These are phyloP conservation scores for Cheilosia impressa DNA, from an alignment of 2,888 invertebrate species.

Conservation along the genomic window DNA sequence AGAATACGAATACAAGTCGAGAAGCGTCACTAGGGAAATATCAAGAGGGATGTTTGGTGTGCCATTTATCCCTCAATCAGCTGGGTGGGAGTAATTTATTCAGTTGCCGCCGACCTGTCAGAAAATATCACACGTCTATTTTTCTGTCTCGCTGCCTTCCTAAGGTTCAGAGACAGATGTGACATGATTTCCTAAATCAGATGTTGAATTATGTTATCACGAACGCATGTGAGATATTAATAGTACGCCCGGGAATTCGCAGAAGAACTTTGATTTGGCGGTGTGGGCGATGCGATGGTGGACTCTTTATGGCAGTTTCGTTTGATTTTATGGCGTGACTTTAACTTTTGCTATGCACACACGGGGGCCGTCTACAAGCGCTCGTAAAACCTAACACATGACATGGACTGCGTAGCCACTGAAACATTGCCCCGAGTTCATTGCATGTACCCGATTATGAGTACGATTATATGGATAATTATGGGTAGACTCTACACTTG, in stretches of 20 bases:
- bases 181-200: constrained; percentile 31
- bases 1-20: constrained; percentile 5
- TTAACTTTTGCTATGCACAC: not conserved
- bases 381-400: too few relatives aligned
- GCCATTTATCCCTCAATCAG: not conserved
- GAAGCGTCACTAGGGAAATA: constrained; percentile 20
- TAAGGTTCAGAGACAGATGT: constrained; percentile 27
- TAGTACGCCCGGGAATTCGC: constrained; percentile 6
- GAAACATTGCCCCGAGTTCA: not conserved
- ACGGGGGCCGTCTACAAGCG: too few relatives aligned
- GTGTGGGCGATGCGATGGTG: not conserved
- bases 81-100: constrained; percentile 20
- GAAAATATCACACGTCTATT: not conserved
- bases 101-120: constrained; percentile 10
- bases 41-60: constrained; percentile 12
- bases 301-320: not conserved
- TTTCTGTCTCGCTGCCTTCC: constrained; percentile 9
- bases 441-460: not conserved
- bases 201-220: constrained; percentile 19
- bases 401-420: not conserved
- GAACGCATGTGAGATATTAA: not conserved
- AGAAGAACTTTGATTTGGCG: constrained; percentile 2
- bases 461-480: not conserved
- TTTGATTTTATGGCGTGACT: not conserved
- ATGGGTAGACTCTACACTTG: not conserved